Evolutionary conservation across 2,797 vertebrate genomes (phyloP).

Genomic region (Cichlasoma orientale): DNA sequence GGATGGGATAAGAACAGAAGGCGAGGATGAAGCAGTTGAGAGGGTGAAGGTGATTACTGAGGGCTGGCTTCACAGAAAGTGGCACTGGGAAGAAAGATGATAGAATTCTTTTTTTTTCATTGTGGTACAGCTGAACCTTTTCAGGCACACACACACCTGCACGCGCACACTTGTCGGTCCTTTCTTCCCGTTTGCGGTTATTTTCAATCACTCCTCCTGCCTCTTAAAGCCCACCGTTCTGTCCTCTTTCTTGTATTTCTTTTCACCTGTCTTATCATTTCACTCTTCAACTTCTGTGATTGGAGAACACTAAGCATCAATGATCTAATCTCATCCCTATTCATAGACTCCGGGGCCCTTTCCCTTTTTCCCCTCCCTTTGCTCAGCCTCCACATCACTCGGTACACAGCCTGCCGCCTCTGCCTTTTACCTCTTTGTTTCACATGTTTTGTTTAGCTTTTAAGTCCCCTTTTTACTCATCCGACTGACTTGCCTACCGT

Average conservation of each 20-base stretch:
- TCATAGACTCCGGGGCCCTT: slow-evolving; percentile 41
- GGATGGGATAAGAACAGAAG: slow-evolving; percentile 33
- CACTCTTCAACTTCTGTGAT: slow-evolving; percentile 46
- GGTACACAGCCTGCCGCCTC: not conserved
- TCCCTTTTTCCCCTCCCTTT: not conserved
- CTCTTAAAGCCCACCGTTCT: not conserved
- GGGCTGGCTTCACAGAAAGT: slow-evolving; percentile 37
- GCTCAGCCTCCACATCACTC: slow-evolving; percentile 3
- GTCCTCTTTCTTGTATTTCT: slow-evolving; percentile 24
- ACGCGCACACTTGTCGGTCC: slow-evolving; percentile 26
- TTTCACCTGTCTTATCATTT: slow-evolving; percentile 40
- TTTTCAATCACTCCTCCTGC: slow-evolving; percentile 49
- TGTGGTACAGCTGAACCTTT: slow-evolving; percentile 15
- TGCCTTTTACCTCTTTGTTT: slow-evolving; percentile 55
- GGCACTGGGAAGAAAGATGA: slow-evolving; percentile 34
- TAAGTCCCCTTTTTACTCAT: slow-evolving; percentile 42
- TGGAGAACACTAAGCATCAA: slow-evolving; percentile 41
- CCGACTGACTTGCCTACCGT: slow-evolving; percentile 27
- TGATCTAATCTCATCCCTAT: slow-evolving; percentile 67
- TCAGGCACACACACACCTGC: not conserved
- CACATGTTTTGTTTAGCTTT: slow-evolving; percentile 53
- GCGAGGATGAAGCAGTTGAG: slow-evolving; percentile 48
- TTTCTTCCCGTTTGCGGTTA: slow-evolving; percentile 41
- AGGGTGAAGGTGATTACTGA: slow-evolving; percentile 61
- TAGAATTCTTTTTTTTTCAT: slow-evolving; percentile 14